Conservation (phyloP, 2,797 vertebrate species). For the Zenarchopterus dispar region DNA sequence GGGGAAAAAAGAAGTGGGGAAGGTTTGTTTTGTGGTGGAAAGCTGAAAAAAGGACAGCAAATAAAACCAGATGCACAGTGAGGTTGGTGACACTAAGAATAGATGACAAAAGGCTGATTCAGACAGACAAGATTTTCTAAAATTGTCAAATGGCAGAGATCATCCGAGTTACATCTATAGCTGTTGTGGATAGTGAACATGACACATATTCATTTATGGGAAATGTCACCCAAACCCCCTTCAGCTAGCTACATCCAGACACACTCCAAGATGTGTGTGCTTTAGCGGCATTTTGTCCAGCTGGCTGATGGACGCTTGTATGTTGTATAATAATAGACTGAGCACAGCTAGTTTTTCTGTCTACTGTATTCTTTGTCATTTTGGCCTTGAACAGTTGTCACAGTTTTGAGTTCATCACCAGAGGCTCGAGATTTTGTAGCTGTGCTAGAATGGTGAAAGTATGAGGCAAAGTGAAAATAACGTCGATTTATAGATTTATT, state of each 20-base stretch:
- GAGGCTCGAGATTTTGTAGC: conserved; percentile 28
- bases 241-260: conserved; percentile 43
- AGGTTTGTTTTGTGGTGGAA: background rate
- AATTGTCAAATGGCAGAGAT: conserved; percentile 39
- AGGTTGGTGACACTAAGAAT: conserved; percentile 2
- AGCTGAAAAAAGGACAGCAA: background rate
- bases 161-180: conserved; percentile 33
- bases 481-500: conserved; percentile 28
- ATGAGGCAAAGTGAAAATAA: conserved; percentile 8
- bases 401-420: conserved; percentile 25
- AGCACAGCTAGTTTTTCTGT: conserved; percentile 27
- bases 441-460: conserved; percentile 25
- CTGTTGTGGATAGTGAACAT: conserved; percentile 45
- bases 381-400: conserved; percentile 39
- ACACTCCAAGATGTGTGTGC: conserved; percentile 23
- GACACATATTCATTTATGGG: conserved; percentile 53
- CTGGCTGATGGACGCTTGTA: conserved; percentile 31
- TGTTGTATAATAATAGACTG: conserved; percentile 16
- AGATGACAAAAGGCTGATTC: conserved; percentile 32
- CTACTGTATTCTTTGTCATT: conserved; percentile 36
- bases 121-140: conserved; percentile 28
- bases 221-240: conserved; percentile 32
- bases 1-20: too few relatives aligned
- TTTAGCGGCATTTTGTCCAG: conserved; percentile 44
- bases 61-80: conserved; percentile 3